These are phyloP conservation scores for Sitta carolinensis DNA, from an alignment of 2,797 vertebrate species.

Conservation along the genomic window DNA sequence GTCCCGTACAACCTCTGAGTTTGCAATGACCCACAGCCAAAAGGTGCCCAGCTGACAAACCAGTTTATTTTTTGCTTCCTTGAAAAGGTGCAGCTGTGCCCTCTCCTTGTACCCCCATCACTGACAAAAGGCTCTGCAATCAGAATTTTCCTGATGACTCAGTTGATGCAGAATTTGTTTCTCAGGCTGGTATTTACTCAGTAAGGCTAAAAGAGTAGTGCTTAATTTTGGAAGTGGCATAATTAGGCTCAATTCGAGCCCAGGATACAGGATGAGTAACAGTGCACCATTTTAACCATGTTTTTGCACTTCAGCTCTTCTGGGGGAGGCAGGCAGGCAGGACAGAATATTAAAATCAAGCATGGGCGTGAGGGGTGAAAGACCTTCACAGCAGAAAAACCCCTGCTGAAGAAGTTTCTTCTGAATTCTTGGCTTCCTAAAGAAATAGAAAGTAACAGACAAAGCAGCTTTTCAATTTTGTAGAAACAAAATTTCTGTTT, in stretches of 20 bases:
- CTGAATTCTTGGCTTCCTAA: not conserved
- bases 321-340: slow-evolving; percentile 5
- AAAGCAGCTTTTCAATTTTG: not conserved
- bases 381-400: not conserved
- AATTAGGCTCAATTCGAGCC: slow-evolving; percentile 9
- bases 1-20: not conserved
- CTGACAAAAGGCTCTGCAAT: not conserved
- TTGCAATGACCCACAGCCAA: not conserved
- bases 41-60: not conserved
- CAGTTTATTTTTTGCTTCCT: not conserved
- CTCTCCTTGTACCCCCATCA: not conserved
- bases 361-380: not conserved
- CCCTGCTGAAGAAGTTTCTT: not conserved
- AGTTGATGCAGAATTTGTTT: slow-evolving; percentile 18
- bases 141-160: slow-evolving; percentile 50
- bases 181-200: not conserved
- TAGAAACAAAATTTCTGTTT: not conserved
- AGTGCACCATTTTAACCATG: not conserved
- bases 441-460: not conserved
- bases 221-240: slow-evolving; percentile 50
- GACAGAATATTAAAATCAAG: not conserved
- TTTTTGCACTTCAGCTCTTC: not conserved
- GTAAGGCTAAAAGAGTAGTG: slow-evolving; percentile 29
- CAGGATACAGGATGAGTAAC: slow-evolving; percentile 37
- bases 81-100: slow-evolving; percentile 21